Base-by-base conservation (phyloP, 2,113 vertebrate species). In the Leuciscus idus region DNA sequence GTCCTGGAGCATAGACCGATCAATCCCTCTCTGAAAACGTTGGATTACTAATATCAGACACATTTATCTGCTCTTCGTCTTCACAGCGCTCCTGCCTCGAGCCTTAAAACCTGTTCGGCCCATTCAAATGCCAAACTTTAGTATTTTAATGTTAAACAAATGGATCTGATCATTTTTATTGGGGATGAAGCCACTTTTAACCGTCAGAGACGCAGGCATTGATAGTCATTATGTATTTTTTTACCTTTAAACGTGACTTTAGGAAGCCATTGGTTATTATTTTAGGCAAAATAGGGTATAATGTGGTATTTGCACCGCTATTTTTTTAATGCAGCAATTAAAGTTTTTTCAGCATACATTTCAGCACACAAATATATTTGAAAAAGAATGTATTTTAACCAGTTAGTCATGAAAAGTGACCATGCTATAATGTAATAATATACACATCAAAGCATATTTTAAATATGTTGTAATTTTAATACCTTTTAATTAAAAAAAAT, bases 1-100 rank as follows among this genome's bases (percentile, higher is more conserved):
- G 84, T 80, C 83, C 86, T 80, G 73, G 30, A n/a, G 46, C 64
- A 7, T 21, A 57, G 33, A 79, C 64, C 48, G 46, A 87, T 89
- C 84, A 72, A 68, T 83, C 81, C 17, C 62, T 83, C 62, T 85
- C 70, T 72, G 70, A 28, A 43, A 83, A 39, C 9, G 7, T 73
- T 50, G 48, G 76, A 85, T 83, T 66, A 61, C 55, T 74, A 36
- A 81, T n/a, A 83, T 83, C 72, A 84, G 79, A 78, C 77, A 57
- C 64, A 80, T 85, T 80, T 62, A 48, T 87, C 72, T 78, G 59
- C 1, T n/a, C 48, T 59, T 72, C 36, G 50, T 55, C 77, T 68
- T 70, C 11, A 36, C 43, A 70, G 46, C 15, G 6, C 10, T 26
- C 57, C 59, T 81, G 15, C 81, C 61, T 70, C 3, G 8, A 82